phyloP scores from a whole-genome alignment of 2,113 vertebrate genomes.

The Melozone crissalis region DNA sequence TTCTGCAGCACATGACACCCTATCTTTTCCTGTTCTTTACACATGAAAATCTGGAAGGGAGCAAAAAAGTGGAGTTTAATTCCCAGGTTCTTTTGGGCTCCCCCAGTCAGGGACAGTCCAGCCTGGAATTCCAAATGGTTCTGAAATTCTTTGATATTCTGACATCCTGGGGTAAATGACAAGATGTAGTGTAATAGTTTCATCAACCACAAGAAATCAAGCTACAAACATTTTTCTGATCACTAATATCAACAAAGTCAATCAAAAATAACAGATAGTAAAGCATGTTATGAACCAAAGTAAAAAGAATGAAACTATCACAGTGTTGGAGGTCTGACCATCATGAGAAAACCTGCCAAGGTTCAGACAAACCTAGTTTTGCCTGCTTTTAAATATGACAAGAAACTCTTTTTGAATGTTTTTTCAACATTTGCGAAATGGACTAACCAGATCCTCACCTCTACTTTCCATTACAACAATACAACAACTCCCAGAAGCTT shows the following conservation, averaged over 20 bases:
- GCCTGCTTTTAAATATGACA: not conserved
- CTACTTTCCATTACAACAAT: not conserved
- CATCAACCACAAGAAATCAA: not conserved
- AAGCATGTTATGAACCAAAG: not conserved
- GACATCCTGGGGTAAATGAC: not conserved
- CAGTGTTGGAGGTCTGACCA: not conserved
- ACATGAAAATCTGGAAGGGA: not conserved
- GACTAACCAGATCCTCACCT: not conserved
- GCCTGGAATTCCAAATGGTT: not conserved
- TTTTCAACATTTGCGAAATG: not conserved
- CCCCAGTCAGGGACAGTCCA: not conserved
- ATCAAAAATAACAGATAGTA: not conserved
- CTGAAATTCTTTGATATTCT: not conserved
- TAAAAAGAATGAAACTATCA: not conserved
- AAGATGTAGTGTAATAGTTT: not conserved
- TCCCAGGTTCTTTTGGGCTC: not conserved
- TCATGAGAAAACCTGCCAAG: not conserved
- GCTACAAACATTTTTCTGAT: not conserved
- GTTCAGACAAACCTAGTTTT: not conserved
- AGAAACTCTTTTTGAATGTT: not conserved
- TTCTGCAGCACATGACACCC: not conserved
- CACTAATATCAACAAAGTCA: not conserved
- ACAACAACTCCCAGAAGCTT: not conserved
- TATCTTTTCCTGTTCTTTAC: not conserved
- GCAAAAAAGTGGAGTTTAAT: not conserved